Evolutionary conservation across 2,888 invertebrate species (phyloP).

Genomic region (Parnassius smintheus): DNA sequence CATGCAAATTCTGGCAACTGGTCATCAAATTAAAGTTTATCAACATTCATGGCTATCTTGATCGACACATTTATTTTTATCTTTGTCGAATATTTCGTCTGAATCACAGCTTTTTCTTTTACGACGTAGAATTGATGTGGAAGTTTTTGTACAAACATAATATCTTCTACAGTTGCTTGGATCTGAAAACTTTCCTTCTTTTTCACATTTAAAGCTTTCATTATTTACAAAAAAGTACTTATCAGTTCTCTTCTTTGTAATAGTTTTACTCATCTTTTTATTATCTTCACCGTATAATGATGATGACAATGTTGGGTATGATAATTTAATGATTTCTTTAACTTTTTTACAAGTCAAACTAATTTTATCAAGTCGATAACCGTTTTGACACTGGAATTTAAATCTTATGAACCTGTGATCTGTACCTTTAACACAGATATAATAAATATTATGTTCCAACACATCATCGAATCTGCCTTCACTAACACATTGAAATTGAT

Average conservation of each 20-base stretch:
- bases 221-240: conserved; percentile 27
- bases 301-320: conserved; percentile 26
- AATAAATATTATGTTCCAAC: conserved; percentile 61
- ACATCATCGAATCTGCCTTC: conserved; percentile 64
- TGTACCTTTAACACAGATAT: conserved; percentile 60
- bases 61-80: conserved; percentile 58
- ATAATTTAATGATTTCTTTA: conserved; percentile 29
- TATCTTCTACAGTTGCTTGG: conserved; percentile 66
- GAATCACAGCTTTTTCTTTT: conserved; percentile 64
- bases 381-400: conserved; percentile 61
- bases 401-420: conserved; percentile 50
- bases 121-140: conserved; percentile 47
- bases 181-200: conserved; percentile 61
- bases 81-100: conserved; percentile 64
- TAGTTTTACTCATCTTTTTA: conserved; percentile 21
- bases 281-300: conserved; percentile 38
- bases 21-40: conserved; percentile 2
- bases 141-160: conserved; percentile 61
- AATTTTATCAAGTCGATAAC: conserved; percentile 56
- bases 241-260: conserved; percentile 24
- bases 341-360: conserved; percentile 49
- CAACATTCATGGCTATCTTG: conserved; percentile 56
- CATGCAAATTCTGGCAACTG: no score
- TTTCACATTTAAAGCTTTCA: conserved; percentile 49
- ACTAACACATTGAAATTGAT: conserved; percentile 69